phyloP scores from a whole-genome alignment of 1,140 invertebrate genomes.

The Ladona fulva region DNA sequence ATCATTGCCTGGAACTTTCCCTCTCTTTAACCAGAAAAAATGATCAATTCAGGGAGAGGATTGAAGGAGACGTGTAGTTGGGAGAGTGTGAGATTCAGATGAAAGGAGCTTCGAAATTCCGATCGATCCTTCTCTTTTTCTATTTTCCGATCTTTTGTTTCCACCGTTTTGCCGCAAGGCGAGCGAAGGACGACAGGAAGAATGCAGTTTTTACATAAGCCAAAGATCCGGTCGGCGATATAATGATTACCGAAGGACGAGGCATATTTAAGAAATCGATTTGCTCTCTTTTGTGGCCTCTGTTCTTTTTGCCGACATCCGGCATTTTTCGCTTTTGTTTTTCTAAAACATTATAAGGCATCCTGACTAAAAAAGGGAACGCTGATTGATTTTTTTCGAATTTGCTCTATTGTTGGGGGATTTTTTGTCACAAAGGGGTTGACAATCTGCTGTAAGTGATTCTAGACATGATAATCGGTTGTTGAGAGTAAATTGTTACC shows the following conservation, averaged over 20 bases:
- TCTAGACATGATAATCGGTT: not conserved
- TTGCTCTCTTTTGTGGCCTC: not conserved
- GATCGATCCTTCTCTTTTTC: not conserved
- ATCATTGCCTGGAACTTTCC: too few relatives aligned
- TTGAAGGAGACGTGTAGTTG: not conserved
- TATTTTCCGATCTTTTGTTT: not conserved
- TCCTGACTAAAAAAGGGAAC: not conserved
- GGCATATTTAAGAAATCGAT: not conserved
- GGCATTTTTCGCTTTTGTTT: not conserved
- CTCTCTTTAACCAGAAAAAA: too few relatives aligned
- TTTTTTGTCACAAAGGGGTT: not conserved
- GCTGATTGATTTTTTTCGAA: not conserved
- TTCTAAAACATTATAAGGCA: not conserved
- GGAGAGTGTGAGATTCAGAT: not conserved
- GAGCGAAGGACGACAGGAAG: too few relatives aligned
- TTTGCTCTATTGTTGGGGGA: not conserved
- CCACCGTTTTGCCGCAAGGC: not conserved
- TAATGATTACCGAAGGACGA: too few relatives aligned
- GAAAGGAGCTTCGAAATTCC: not conserved
- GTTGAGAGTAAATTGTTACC: not conserved
- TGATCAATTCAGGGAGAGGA: not conserved
- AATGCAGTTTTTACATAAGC: too few relatives aligned
- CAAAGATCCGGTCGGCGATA: too few relatives aligned
- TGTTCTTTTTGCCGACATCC: not conserved
- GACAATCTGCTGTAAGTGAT: too few relatives aligned